A percentile compares a stretch with the other conserved stretches of the same genome.
These are phyloP conservation scores for Aspidiotus destructor DNA, from an alignment of 2,888 invertebrate genomes.

Conservation along the genomic window DNA sequence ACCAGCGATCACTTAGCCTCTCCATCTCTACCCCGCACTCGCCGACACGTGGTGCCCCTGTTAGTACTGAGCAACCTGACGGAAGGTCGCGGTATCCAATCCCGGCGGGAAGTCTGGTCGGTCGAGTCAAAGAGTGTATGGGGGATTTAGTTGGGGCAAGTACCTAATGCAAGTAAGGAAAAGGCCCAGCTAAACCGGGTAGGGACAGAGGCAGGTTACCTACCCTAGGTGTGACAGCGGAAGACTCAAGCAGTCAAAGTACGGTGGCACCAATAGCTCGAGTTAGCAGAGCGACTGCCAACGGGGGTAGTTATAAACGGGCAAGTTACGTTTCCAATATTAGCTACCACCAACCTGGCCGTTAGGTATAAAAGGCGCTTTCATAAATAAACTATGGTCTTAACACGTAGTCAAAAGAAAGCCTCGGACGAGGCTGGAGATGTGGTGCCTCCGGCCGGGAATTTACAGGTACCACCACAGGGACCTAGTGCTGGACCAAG, in stretches of 20 bases:
- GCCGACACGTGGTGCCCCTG: not conserved
- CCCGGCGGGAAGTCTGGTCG: not conserved
- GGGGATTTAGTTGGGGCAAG: not conserved
- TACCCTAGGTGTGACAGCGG: not conserved
- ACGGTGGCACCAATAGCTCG: not conserved
- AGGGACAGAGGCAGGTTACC: slow-evolving; percentile 1
- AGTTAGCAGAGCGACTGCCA: no score
- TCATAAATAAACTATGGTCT: no score
- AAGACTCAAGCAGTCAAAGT: not conserved
- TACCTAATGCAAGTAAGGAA: not conserved
- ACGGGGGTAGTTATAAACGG: no score
- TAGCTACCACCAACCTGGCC: no score
- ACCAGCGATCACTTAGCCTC: not conserved
- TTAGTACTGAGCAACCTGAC: not conserved
- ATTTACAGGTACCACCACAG: no score
- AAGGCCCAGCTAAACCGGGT: not conserved
- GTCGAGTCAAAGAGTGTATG: not conserved
- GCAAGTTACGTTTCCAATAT: no score
- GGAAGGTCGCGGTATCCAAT: not conserved
- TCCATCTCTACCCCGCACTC: not conserved
- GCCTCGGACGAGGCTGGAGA: no score
- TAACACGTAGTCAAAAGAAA: no score
- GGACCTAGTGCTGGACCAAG: no score
- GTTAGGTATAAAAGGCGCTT: no score
- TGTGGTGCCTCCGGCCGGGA: no score